phyloP scores from a whole-genome alignment of 2,113 vertebrate genomes.

The Carassius carassius region DNA sequence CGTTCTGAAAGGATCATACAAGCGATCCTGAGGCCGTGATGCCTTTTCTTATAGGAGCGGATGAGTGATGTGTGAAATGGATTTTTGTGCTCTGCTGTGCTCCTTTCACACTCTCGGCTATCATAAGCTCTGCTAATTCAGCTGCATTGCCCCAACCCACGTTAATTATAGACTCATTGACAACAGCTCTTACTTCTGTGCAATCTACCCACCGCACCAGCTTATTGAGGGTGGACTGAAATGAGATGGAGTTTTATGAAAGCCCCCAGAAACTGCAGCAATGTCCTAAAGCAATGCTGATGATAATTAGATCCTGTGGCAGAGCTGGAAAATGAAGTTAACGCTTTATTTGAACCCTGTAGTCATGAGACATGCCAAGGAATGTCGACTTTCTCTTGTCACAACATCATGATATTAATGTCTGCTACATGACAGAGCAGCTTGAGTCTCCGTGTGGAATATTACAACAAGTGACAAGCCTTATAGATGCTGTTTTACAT shows the following conservation, averaged over 20 bases:
- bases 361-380: slow-evolving; percentile 15
- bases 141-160: slow-evolving; percentile 43
- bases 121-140: slow-evolving; percentile 56
- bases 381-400: slow-evolving; percentile 17
- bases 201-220: slow-evolving; percentile 22
- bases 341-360: slow-evolving; percentile 26
- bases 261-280: slow-evolving; percentile 18
- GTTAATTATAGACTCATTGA: slow-evolving; percentile 54
- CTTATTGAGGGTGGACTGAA: slow-evolving; percentile 44
- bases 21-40: slow-evolving; percentile 27
- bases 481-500: background rate
- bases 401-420: slow-evolving; percentile 16
- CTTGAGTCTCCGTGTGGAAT: background rate
- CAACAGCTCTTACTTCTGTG: slow-evolving; percentile 47
- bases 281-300: slow-evolving; percentile 31
- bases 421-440: background rate
- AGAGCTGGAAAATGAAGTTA: slow-evolving; percentile 17
- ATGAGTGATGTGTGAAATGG: slow-evolving; percentile 52
- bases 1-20: background rate
- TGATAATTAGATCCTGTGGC: slow-evolving; percentile 33
- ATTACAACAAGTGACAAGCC: background rate
- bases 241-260: slow-evolving; percentile 43
- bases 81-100: slow-evolving; percentile 52
- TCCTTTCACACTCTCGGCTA: slow-evolving; percentile 53
- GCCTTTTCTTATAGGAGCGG: slow-evolving; percentile 39